Evolutionary conservation across 2,888 invertebrate genomes (phyloP), one percentile per base, ranked within the genome.

Genomic region (Acanthosoma haemorrhoidale): DNA sequence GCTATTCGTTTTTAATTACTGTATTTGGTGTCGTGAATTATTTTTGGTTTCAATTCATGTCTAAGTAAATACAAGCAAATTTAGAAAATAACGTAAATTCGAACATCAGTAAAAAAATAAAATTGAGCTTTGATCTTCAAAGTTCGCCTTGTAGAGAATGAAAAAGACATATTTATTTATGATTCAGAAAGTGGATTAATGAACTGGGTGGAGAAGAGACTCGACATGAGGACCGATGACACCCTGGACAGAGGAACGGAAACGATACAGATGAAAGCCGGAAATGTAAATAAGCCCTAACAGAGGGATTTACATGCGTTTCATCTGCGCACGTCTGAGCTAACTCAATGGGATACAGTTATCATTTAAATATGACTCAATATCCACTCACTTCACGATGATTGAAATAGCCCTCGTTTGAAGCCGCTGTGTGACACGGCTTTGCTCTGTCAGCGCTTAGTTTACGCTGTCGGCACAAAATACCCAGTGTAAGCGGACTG

Each of bases 241-340:
- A n/a, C n/a, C n/a, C n/a, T n/a, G n/a, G n/a, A n/a, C 5, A n/a
- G 13, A n/a, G 25, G n/a, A 25, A 25, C 6, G 51, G 32, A 9
- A 9, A 6, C 5, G 9, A 32, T 32, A 9, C n/a, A 25, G 25
- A 51, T 51, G 51, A 51, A 51, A 51, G 51, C 29, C 25, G 51
- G 51, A n/a, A 25, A 51, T 51, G 51, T 51, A 51, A 51, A 51
- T 51, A 51, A 51, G 51, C 51, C 13, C 51, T 51, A 51, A 51
- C 51, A 25, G 51, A 25, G 51, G 51, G 51, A 51, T 51, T 51
- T 51, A 51, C 51, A 51, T 51, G 25, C 29, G 51, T 51, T 51
- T 51, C 51, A 51, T 51, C 51, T 25, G 2, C 25, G 51, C 25
- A 2, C 51, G 25, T 3, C 25, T 25, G n/a, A n/a, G n/a, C n/a